Percentiles rank a stretch among this genome's conserved stretches.
Conservation (phyloP, 2,797 vertebrate genomes). For the Pachyuromys duprasi region DNA sequence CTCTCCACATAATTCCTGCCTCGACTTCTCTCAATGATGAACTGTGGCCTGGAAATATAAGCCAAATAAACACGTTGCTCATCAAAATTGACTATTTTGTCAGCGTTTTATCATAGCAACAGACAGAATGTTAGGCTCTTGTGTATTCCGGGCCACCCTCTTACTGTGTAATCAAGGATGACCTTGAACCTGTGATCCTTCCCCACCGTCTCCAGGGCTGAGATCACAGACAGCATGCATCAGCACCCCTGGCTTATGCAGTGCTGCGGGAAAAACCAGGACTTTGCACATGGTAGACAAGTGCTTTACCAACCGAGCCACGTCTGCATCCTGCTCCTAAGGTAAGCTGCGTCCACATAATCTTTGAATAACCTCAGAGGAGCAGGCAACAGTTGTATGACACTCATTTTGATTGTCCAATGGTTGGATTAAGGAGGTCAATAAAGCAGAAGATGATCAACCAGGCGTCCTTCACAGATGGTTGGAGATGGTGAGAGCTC, state of each 20-base stretch:
- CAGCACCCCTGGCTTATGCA: neutral
- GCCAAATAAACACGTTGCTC: neutral
- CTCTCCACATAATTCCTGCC: too few relatives aligned
- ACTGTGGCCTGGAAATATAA: neutral
- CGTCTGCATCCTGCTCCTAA: neutral
- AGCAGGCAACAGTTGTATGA: neutral
- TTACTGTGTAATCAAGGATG: neutral
- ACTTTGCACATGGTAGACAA: neutral
- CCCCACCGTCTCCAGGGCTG: neutral
- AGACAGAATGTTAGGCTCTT: neutral
- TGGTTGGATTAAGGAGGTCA: neutral
- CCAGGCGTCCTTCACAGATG: neutral
- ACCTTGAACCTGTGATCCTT: neutral
- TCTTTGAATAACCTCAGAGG: constrained; percentile 33
- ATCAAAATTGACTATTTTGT: neutral
- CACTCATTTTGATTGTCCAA: neutral
- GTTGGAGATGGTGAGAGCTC: too few relatives aligned
- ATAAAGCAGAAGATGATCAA: neutral
- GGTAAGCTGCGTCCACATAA: neutral
- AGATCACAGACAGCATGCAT: neutral
- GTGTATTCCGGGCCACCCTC: neutral
- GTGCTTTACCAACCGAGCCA: neutral
- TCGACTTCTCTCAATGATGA: neutral
- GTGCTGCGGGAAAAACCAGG: neutral
- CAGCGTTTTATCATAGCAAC: neutral